Conservation (phyloP, 2,888 invertebrate genomes). For the Sabatieria punctata region DNA sequence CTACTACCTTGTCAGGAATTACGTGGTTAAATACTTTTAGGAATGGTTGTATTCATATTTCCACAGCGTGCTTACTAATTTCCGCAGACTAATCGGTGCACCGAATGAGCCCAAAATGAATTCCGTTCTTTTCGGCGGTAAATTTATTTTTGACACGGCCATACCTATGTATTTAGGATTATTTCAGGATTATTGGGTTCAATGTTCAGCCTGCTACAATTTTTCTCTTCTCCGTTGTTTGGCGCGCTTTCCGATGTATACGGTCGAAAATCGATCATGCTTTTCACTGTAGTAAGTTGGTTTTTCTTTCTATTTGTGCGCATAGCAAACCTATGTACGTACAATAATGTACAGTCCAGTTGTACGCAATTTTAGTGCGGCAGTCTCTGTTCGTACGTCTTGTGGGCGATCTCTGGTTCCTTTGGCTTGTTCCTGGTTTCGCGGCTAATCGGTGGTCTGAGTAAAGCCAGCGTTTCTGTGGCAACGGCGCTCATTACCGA, state of each 20-base stretch:
- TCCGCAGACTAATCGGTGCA: conserved; percentile 62
- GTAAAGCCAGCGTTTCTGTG: conserved; percentile 87
- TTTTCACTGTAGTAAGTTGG: conserved; percentile 58
- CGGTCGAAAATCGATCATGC: conserved; percentile 68
- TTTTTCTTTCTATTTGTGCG: too few relatives aligned
- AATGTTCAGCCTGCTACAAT: conserved; percentile 87
- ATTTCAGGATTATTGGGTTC: conserved; percentile 65
- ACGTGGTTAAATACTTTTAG: conserved; percentile 12
- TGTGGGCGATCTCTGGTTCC: conserved; percentile 73
- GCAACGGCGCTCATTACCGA: conserved; percentile 89
- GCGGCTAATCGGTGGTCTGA: conserved; percentile 76
- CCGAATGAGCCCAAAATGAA: conserved; percentile 58
- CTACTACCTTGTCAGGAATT: not conserved
- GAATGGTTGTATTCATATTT: conserved; percentile 39
- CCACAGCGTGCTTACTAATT: conserved; percentile 46
- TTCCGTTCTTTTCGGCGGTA: conserved; percentile 73
- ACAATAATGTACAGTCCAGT: too few relatives aligned
- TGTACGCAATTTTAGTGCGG: conserved; percentile 60
- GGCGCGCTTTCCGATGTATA: conserved; percentile 87
- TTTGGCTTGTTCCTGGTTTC: conserved; percentile 79
- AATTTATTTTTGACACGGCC: too few relatives aligned
- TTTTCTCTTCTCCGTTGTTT: conserved; percentile 74
- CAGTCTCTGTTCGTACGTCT: conserved; percentile 60
- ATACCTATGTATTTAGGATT: too few relatives aligned
- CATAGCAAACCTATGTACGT: too few relatives aligned